Evolutionary conservation across 2,113 vertebrate species (phyloP).

Genomic region (Corythornis cristatus): DNA sequence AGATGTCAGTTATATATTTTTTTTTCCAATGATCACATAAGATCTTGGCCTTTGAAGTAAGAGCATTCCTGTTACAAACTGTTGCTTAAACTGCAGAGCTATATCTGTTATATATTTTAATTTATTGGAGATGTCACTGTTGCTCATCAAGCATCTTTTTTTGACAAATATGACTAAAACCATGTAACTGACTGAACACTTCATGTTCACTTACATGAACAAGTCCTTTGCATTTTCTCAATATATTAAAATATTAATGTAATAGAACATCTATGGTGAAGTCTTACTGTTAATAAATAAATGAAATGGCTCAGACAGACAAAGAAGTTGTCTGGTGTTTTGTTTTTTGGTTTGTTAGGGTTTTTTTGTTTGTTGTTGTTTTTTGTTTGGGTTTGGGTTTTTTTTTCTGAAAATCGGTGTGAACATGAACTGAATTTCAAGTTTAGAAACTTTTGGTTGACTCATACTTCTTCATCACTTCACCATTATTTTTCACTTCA

Average conservation of each 20-base stretch:
- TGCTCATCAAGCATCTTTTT: background rate
- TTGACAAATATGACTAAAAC: background rate
- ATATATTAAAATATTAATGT: accelerated
- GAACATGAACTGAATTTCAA: background rate
- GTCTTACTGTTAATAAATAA: background rate
- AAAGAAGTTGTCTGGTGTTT: background rate
- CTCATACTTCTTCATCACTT: background rate
- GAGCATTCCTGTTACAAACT: background rate
- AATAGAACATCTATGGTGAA: background rate
- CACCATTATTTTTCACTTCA: background rate
- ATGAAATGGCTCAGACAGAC: background rate
- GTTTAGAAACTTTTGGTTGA: background rate
- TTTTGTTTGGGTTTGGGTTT: too few species aligned
- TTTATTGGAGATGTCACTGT: background rate
- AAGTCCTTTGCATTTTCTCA: background rate
- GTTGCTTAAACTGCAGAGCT: background rate
- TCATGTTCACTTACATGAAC: background rate
- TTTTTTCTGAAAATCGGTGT: background rate
- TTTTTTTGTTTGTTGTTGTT: too few species aligned
- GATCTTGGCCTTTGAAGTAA: background rate
- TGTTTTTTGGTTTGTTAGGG: too few species aligned
- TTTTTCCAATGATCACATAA: background rate
- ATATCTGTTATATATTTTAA: background rate
- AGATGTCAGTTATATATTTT: background rate
- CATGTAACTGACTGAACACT: background rate